Base-by-base conservation (phyloP, 2,888 invertebrate species). In the Apodemia hepburni region DNA sequence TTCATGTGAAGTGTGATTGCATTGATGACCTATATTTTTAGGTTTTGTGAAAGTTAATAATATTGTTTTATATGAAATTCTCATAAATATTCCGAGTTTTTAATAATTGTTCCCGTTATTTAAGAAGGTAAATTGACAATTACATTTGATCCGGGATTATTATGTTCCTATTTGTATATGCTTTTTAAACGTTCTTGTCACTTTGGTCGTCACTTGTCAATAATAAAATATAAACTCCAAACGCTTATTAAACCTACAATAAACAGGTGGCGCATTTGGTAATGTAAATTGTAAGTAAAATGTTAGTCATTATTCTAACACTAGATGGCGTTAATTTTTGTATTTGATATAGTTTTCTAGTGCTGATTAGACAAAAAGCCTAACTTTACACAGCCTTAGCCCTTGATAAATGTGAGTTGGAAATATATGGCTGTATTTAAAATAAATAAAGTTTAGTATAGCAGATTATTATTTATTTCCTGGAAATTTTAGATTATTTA, bases 21-120 rank as follows among this genome's bases (percentile, higher is more conserved):
- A 69, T 67, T 68, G 70, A 65, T 70, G 72, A 73, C 74, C 74
- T 74, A 72, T 69, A 69, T 68, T 65, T 18, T 60, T 58, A 57
- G 54, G 29, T 57, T 57, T 57, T 57, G 54, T 57, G 54, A 57
- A 57, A 57, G 54, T 57, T 57, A 57, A 29, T 57, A 5, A 8
- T 29, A n/a, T 12, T 18, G 54, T 12, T 54, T 57, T n/a, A 15
- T 57, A 51, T 15, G n/a, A 57, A 29, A 27, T 29, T 29, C 8
- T 15, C 29, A 57, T 6, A 12, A 8, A 7, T n/a, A 27, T 57
- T 57, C n/a, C 15, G 12, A 29, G 11, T 15, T 29, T 17, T 57
- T 15, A 1, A 57, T 27, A 29, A n/a, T 29, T n/a, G 2, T 29
- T 7, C 2, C 7, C 7, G 1, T 27, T 54, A 51, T 22, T 51